Conservation (phyloP, 2,888 invertebrate genomes). For the Andrena bicolor region DNA sequence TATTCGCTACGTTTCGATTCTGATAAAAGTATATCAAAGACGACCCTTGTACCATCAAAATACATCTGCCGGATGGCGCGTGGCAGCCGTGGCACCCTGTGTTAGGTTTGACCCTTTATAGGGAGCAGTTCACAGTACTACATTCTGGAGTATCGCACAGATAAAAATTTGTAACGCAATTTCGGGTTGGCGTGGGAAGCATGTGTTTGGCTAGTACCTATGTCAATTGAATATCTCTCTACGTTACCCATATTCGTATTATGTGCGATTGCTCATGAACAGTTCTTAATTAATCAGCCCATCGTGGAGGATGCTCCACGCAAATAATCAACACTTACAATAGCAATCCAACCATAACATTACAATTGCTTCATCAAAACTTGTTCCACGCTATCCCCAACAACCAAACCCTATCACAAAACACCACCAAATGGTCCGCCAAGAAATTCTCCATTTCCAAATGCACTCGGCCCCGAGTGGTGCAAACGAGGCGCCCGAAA, state of each 20-base stretch:
- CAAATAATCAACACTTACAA: too few species aligned
- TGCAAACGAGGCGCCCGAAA: constrained; percentile 21
- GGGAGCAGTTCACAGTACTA: constrained; percentile 6
- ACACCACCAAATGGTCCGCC: neutral
- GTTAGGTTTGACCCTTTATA: constrained; percentile 52
- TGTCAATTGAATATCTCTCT: too few species aligned
- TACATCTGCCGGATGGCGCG: constrained; percentile 61
- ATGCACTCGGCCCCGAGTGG: neutral
- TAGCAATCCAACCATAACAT: too few species aligned
- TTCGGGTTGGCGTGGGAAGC: constrained; percentile 1
- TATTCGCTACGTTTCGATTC: constrained; percentile 17
- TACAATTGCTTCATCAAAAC: neutral
- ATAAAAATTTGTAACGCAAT: constrained; percentile 28
- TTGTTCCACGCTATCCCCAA: neutral
- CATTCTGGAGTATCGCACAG: constrained; percentile 12
- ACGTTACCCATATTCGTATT: too few species aligned
- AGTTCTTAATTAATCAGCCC: too few species aligned
- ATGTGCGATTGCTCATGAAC: too few species aligned
- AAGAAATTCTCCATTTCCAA: neutral
- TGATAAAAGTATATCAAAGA: constrained; percentile 60
- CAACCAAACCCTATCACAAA: neutral
- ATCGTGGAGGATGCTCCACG: too few species aligned
- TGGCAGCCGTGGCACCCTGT: constrained; percentile 40
- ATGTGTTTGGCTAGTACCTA: neutral
- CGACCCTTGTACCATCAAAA: constrained; percentile 48